A percentile compares a stretch with the other conserved stretches of the same genome.
Evolutionary conservation across 2,113 vertebrate genomes (phyloP).

Genomic region (Trogon surrucura): DNA sequence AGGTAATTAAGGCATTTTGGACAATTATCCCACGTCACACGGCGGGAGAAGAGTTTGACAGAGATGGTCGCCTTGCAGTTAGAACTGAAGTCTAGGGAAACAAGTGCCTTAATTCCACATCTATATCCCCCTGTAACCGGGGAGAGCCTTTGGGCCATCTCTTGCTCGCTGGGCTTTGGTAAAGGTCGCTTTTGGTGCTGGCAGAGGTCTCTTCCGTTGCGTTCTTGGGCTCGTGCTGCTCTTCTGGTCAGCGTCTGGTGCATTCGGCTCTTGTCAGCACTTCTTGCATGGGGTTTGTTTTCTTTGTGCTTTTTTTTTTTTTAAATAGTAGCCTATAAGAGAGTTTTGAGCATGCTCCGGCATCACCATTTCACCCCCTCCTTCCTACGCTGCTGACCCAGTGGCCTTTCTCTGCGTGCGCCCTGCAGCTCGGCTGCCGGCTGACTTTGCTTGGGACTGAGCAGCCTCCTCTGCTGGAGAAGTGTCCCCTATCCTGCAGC

Average conservation of each 20-base stretch:
- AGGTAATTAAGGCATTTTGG: no score
- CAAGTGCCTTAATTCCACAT: no score
- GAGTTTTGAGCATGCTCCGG: background rate
- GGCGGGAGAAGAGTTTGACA: no score
- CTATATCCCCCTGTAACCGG: fast-evolving
- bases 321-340: background rate
- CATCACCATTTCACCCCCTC: background rate
- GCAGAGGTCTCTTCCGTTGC: background rate
- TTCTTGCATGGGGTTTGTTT: background rate
- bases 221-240: background rate
- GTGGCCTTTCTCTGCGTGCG: background rate
- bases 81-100: no score
- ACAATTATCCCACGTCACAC: no score
- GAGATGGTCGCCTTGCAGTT: no score
- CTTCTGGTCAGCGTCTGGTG: background rate
- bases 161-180: background rate
- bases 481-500: background rate
- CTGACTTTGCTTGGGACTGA: background rate
- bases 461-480: fast-evolving
- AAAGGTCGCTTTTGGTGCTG: background rate
- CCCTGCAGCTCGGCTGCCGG: background rate
- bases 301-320: background rate
- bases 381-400: background rate
- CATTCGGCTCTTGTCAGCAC: background rate
- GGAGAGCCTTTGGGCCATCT: background rate